Evolutionary conservation across 2,113 vertebrate genomes (phyloP).

Genomic region (Indri indri): DNA sequence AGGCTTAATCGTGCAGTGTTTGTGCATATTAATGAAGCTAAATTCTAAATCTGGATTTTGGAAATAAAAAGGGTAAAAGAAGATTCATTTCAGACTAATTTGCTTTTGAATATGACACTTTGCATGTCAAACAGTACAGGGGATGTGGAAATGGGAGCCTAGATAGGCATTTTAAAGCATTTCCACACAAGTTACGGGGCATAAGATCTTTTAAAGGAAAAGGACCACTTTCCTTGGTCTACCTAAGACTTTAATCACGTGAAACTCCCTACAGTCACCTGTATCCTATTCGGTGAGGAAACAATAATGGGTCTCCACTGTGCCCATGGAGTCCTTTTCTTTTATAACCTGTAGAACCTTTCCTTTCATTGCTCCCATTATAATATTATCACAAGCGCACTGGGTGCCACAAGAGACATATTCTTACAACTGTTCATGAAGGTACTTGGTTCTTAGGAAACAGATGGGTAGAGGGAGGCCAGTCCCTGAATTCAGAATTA

Average conservation of each 20-base stretch:
- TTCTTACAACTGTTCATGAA: background rate
- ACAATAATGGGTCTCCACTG: background rate
- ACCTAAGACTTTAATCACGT: background rate
- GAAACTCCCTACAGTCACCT: background rate
- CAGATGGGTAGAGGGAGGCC: background rate
- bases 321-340: background rate
- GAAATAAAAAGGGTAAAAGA: slow-evolving; percentile 81
- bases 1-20: slow-evolving; percentile 85
- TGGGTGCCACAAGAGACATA: background rate
- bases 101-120: slow-evolving; percentile 82
- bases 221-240: background rate
- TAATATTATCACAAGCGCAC: background rate
- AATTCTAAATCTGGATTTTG: slow-evolving; percentile 84
- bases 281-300: background rate
- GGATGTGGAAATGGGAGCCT: slow-evolving; percentile 53
- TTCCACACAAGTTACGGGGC: background rate
- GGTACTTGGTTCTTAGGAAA: background rate
- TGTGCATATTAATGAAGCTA: slow-evolving; percentile 86
- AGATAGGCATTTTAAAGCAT: slow-evolving; percentile 56
- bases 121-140: slow-evolving; percentile 78
- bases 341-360: background rate
- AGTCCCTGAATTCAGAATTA: background rate
- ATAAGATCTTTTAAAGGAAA: slow-evolving; percentile 38
- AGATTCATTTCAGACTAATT: slow-evolving; percentile 85
- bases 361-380: background rate